phyloP scores from a whole-genome alignment of 2,888 invertebrate species.

The Melieria omissa region DNA sequence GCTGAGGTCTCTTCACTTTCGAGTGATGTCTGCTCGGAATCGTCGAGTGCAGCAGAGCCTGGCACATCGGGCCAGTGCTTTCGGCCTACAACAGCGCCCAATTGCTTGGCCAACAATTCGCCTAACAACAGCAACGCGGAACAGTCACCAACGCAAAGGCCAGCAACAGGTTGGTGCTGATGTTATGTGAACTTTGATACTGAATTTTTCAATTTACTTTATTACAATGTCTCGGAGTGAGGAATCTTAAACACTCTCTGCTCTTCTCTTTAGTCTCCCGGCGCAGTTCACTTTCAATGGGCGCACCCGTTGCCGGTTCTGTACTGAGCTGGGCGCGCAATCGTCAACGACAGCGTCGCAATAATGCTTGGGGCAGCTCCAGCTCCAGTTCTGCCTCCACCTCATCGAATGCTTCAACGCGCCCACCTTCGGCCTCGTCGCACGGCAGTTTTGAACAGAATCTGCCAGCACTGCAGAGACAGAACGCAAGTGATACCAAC shows the following conservation, averaged over 20 bases:
- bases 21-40: constrained; percentile 35
- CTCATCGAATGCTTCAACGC: constrained; percentile 52
- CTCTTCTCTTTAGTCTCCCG: constrained; percentile 24
- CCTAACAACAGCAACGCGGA: background rate
- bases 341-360: constrained; percentile 38
- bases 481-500: constrained; percentile 14
- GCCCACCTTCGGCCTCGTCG: constrained; percentile 51
- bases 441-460: constrained; percentile 49
- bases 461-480: background rate
- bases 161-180: constrained; percentile 37
- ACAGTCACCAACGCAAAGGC: constrained; percentile 1
- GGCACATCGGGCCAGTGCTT: no score
- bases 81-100: constrained; percentile 37
- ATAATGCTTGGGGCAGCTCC: constrained; percentile 51
- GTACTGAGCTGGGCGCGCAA: constrained; percentile 54
- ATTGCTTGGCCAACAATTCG: background rate
- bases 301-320: constrained; percentile 56
- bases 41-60: constrained; percentile 14
- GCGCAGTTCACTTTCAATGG: constrained; percentile 44
- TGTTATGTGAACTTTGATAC: background rate
- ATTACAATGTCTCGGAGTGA: background rate
- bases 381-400: constrained; percentile 52
- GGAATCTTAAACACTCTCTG: background rate
- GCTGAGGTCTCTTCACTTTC: constrained; percentile 45
- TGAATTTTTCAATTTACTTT: background rate